Evolutionary conservation across 2,113 vertebrate species (phyloP).

Genomic region (Orientallactaga bullata): DNA sequence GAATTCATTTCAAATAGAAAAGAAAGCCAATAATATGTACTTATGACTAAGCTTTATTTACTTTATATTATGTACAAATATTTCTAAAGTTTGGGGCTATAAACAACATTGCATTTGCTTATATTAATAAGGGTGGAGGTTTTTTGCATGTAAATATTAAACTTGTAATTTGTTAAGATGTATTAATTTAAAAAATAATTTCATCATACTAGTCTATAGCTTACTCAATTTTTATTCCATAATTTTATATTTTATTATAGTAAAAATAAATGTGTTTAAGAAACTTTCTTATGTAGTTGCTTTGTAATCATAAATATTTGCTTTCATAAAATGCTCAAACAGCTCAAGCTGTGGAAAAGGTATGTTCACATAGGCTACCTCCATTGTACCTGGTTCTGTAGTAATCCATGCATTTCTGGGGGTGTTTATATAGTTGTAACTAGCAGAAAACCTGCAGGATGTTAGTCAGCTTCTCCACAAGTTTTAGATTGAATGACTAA

Average conservation of each 20-base stretch:
- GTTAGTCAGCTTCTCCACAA: neutral
- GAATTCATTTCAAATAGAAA: conserved; percentile 76
- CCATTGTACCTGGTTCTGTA: neutral
- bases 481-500: neutral
- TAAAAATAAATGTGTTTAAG: neutral
- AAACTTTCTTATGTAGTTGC: neutral
- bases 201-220: neutral
- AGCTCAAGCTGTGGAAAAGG: neutral
- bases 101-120: neutral
- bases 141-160: conserved; percentile 40
- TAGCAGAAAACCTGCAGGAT: neutral
- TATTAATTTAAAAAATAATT: conserved; percentile 38
- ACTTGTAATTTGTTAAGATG: conserved; percentile 10
- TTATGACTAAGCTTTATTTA: conserved; percentile 68
- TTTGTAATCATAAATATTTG: neutral
- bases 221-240: neutral
- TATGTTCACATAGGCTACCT: neutral
- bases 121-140: neutral
- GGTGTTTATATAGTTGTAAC: neutral
- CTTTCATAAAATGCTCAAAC: neutral
- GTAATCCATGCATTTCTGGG: neutral
- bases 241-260: neutral
- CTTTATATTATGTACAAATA: conserved; percentile 33
- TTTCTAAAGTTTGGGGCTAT: neutral
- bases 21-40: conserved; percentile 64